Conservation (phyloP, 1,140 invertebrate genomes). For the Aphidius gifuensis region DNA sequence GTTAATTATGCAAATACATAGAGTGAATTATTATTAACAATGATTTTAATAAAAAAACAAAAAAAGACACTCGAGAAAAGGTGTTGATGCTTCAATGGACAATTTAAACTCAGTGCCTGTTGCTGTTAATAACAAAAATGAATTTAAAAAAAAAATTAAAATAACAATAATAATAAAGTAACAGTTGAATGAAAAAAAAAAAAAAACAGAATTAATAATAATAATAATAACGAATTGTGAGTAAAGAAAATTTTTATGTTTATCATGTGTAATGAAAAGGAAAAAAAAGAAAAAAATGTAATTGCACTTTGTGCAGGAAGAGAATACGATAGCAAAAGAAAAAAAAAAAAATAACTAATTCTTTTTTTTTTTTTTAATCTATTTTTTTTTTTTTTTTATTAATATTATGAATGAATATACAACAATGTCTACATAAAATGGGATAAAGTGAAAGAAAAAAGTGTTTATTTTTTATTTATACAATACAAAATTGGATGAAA, state of each 20-base stretch:
- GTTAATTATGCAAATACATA: not conserved
- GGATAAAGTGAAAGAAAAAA: too few relatives aligned
- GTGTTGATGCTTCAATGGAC: slow-evolving; percentile 12
- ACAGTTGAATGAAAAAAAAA: slow-evolving; percentile 26
- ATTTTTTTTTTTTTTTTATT: too few relatives aligned
- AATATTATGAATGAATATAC: too few relatives aligned
- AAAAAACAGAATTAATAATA: slow-evolving; percentile 27
- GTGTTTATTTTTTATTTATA: slow-evolving; percentile 31
- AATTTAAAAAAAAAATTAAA: slow-evolving; percentile 12
- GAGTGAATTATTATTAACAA: not conserved
- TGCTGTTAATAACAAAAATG: slow-evolving; percentile 8
- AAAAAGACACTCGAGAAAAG: slow-evolving; percentile 1
- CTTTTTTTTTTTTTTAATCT: slow-evolving; percentile 30
- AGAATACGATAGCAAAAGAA: too few relatives aligned
- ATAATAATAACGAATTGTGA: slow-evolving; percentile 2
- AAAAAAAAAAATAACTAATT: not conserved
- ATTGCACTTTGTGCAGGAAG: too few relatives aligned
- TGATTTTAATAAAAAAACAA: not conserved
- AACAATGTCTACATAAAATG: too few relatives aligned
- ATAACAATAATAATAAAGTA: slow-evolving; percentile 18
- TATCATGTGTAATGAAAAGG: slow-evolving; percentile 13
- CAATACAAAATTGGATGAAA: slow-evolving; percentile 11
- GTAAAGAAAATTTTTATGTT: slow-evolving; percentile 13
- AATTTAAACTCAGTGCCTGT: slow-evolving; percentile 26
- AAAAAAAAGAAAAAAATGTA: slow-evolving; percentile 6